Base-by-base conservation (phyloP, 1,140 invertebrate genomes). In the Helicorthomorpha holstii region DNA sequence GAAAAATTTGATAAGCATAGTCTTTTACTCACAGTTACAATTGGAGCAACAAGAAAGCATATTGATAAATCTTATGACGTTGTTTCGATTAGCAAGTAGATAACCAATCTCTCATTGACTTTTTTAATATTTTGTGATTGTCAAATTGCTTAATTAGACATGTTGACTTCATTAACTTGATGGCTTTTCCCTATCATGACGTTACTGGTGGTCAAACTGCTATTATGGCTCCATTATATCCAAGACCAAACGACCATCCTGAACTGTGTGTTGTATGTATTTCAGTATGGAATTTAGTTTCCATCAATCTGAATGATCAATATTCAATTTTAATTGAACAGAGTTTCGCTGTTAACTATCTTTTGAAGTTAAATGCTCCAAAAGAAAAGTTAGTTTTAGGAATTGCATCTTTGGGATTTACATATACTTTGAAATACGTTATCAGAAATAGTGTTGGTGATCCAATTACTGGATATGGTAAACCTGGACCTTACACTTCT, bases 161-260 rank as follows among this genome's bases (percentile, higher is more conserved):
- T 64, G 74, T 84, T 1, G 87, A 92, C 64, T 90, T 80, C 71
- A 73, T 89, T 0, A 89, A 86, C 65, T 59, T 94, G 2, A 92
- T 92, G 88, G 75, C 81, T 0, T 94, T 93, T 62, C 87, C 93
- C 64, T 92, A 78, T 60, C 85, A 92, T 65, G 82, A 78, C 57
- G 90, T 77, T 59, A 72, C 74, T 63, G 77, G 77, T 55, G 86
- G 87, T 3, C 77, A 87, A 48, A 90, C 87, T 29, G 85, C 78
- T 38, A 69, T 85, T 0, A 91, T 91, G 67, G 75, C 87, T 1
- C 86, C 87, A 0, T 67, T 93, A 1, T 85, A 77, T 63, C 61
- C 69, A 3, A 67, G 16, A n/a, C n/a, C n/a, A n/a, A n/a, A n/a
- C n/a, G n/a, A n/a, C n/a, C n/a, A n/a, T n/a, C n/a, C n/a, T n/a